These are phyloP conservation scores for Montipora foliosa DNA, from an alignment of 64 coral and sea anemone species.

Conservation along the genomic window DNA sequence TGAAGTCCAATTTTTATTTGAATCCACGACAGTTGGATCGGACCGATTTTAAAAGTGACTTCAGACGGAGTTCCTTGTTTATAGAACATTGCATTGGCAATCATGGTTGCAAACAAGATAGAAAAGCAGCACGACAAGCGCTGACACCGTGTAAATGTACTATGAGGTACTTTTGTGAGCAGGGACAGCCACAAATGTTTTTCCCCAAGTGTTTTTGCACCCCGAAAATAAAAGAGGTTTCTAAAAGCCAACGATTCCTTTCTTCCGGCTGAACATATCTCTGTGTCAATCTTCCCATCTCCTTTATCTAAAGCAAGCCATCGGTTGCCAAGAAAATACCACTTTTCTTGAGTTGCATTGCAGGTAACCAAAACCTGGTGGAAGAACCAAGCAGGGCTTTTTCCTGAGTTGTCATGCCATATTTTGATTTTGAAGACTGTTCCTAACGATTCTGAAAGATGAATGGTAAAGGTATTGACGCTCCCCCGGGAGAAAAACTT, in stretches of 20 bases:
- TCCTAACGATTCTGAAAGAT: constrained; percentile 68
- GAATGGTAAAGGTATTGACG: constrained; percentile 78
- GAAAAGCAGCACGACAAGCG: constrained; percentile 82
- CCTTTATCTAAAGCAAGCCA: constrained; percentile 88
- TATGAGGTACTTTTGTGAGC: constrained; percentile 78
- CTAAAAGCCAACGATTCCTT: constrained; percentile 73
- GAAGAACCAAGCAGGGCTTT: constrained; percentile 88
- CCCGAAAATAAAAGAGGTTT: constrained; percentile 79
- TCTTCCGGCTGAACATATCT: constrained; percentile 54
- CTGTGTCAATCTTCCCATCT: constrained; percentile 74
- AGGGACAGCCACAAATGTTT: constrained; percentile 87
- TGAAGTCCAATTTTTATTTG: constrained; percentile 84
- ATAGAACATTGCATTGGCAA: constrained; percentile 95
- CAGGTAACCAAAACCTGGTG: constrained; percentile 68
- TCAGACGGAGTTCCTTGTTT: constrained; percentile 20
- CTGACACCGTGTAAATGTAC: constrained; percentile 77
- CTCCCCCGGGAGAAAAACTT: constrained; percentile 89
- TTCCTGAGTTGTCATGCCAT: constrained; percentile 90
- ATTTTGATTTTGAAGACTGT: constrained; percentile 78
- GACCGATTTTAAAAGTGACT: constrained; percentile 73
- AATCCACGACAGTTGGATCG: constrained; percentile 69
- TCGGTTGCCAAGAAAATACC: constrained; percentile 79
- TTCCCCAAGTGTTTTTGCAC: constrained; percentile 76
- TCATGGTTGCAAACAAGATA: constrained; percentile 82
- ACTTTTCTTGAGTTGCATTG: constrained; percentile 36